Base-by-base conservation (phyloP, 1,140 invertebrate genomes). In the Danaus melanippus region DNA sequence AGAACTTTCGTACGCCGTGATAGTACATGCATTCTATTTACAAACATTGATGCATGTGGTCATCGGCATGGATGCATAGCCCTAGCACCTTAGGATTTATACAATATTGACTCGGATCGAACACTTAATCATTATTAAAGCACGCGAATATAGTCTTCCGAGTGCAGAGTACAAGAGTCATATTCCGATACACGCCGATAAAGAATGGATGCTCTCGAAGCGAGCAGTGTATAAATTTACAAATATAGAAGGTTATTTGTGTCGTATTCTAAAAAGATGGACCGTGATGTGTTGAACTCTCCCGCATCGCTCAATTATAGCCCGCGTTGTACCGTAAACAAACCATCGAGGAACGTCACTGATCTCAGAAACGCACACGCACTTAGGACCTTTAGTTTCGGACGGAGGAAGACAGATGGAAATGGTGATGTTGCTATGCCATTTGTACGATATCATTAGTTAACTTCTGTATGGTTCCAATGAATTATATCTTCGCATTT, bases 201-300 rank as follows among this genome's bases (percentile, higher is more conserved):
- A 64, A 55, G 54, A 57, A 69, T 72, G 66, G 70, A 60, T 66
- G 71, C 75, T 74, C 65, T 71, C 69, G 61, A 69, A 77, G 73
- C 73, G 67, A 69, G 72, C 72, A 72, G 72, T 70, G 77, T 81
- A 83, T 83, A 84, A 79, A 84, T 82, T 81, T 84, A 71, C 81
- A 79, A 86, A 86, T 84, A 82, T 86, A 86, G 84, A 86, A 84
- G 75, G 81, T 84, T 86, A 86, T 86, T 86, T 86, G 81, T 84
- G 84, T 86, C 74, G 74, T 84, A 82, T 84, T 86, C 84, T 86
- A 86, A 84, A 86, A 86, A 84, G 81, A 86, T 86, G 80, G 79
- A 81, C 76, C 74, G 79, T 79, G 78, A 83, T 84, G 79, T 83
- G 78, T 81, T 84, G 75, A 82, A 79, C 81, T 86, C 84, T 86